Percentiles rank a stretch among this genome's conserved stretches.
phyloP scores from a whole-genome alignment of 2,113 vertebrate genomes.

The Osmerus mordax region DNA sequence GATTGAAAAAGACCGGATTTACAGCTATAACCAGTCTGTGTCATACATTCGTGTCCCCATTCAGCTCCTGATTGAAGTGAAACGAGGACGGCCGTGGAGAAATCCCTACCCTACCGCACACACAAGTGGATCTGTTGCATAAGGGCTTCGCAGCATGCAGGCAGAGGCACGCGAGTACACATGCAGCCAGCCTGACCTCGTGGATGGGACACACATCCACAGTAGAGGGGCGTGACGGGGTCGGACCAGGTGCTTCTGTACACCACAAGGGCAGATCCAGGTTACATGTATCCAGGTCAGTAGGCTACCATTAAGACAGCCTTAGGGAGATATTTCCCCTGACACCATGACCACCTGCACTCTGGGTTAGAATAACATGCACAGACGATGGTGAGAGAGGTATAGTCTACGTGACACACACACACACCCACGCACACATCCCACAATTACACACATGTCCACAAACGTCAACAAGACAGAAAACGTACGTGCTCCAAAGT shows the following conservation, averaged over 20 bases:
- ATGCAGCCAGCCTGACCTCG: slow-evolving; percentile 33
- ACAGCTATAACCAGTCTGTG: slow-evolving; percentile 59
- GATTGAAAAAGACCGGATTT: slow-evolving; percentile 59
- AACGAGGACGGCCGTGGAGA: neutral
- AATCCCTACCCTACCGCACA: slow-evolving; percentile 33
- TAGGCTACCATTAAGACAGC: slow-evolving; percentile 1
- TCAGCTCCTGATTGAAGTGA: neutral
- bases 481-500: too few relatives aligned
- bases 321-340: neutral
- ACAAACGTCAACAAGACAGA: too few relatives aligned
- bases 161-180: neutral
- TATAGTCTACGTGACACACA: too few relatives aligned
- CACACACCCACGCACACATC: too few relatives aligned
- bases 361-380: too few relatives aligned
- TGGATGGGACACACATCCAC: slow-evolving; percentile 17
- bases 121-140: slow-evolving; percentile 47
- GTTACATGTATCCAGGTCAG: slow-evolving; percentile 56
- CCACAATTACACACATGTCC: too few relatives aligned
- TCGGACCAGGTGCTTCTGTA: slow-evolving; percentile 21
- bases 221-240: slow-evolving; percentile 14
- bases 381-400: too few relatives aligned
- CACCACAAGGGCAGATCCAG: slow-evolving; percentile 34
- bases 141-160: slow-evolving; percentile 37
- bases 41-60: slow-evolving; percentile 21
- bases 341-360: too few relatives aligned